phyloP scores from a whole-genome alignment of 2,113 vertebrate species.

The Leucosticte australis region DNA sequence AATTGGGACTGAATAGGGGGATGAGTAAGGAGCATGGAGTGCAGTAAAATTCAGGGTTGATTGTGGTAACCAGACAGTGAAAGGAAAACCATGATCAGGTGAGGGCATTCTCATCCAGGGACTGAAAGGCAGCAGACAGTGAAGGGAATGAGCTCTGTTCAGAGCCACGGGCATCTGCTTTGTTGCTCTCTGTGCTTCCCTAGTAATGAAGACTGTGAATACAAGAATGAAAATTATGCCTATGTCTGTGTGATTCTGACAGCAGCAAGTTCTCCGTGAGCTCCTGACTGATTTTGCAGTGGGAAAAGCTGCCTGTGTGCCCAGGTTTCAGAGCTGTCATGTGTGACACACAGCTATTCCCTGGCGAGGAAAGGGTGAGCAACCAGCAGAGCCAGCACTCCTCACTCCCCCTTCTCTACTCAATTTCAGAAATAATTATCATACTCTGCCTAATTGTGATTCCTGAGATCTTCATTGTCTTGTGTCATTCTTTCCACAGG shows the following conservation, averaged over 20 bases:
- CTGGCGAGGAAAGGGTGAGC: background rate
- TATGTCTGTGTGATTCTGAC: conserved; percentile 18
- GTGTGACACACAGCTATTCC: background rate
- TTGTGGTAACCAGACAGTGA: background rate
- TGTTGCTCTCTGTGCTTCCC: background rate
- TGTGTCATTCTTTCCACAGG: background rate
- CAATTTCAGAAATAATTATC: background rate
- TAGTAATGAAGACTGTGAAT: background rate
- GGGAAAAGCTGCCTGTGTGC: background rate
- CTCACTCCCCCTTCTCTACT: background rate
- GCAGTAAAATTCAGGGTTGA: background rate
- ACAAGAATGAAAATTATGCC: conserved; percentile 5
- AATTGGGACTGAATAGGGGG: background rate
- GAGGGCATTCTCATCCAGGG: background rate
- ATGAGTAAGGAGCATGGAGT: background rate
- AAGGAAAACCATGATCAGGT: background rate
- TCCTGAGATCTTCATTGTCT: background rate
- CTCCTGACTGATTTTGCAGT: background rate
- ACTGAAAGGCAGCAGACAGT: background rate
- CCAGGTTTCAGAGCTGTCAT: background rate
- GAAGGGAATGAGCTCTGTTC: background rate
- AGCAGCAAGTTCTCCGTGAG: background rate
- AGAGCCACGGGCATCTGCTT: background rate
- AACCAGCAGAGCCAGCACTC: background rate
- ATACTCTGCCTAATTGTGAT: background rate